These are phyloP conservation scores for Lasioglossum zephyrum DNA, from an alignment of 2,888 invertebrate species.

Conservation along the genomic window DNA sequence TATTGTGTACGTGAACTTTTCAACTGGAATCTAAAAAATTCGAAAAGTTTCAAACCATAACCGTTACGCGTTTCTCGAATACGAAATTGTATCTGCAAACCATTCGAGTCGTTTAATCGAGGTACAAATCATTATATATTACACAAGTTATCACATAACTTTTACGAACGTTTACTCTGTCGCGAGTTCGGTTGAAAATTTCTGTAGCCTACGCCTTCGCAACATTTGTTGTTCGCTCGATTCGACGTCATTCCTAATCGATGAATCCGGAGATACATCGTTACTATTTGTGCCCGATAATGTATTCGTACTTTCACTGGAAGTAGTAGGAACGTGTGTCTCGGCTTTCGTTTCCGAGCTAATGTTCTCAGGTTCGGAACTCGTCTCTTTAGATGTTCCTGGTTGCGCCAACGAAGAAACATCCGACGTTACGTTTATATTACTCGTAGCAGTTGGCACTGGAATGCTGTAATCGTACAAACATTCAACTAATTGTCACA, in stretches of 20 bases:
- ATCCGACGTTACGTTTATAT: conserved; percentile 47
- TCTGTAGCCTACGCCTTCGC: conserved; percentile 91
- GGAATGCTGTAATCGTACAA: conserved; percentile 75
- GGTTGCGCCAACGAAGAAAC: conserved; percentile 47
- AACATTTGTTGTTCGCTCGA: conserved; percentile 88
- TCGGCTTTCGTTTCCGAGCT: conserved; percentile 33
- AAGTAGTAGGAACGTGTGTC: conserved; percentile 54
- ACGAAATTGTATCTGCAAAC: conserved; percentile 48
- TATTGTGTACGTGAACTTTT: conserved; percentile 46
- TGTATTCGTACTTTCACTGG: conserved; percentile 60
- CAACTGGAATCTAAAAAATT: conserved; percentile 42
- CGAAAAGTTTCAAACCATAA: conserved; percentile 44
- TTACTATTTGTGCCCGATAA: conserved; percentile 71
- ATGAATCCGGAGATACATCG: conserved; percentile 77
- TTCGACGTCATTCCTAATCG: conserved; percentile 83
- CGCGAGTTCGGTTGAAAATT: conserved; percentile 85
- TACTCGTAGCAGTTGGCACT: conserved; percentile 63
- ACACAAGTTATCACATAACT: conserved; percentile 66
- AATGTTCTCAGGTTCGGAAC: conserved; percentile 26
- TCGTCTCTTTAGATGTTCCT: conserved; percentile 44
- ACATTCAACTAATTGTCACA: neutral
- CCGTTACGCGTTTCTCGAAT: conserved; percentile 16
- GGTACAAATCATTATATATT: conserved; percentile 64
- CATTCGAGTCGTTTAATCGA: conserved; percentile 63
- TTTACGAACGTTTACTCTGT: conserved; percentile 68